Base-by-base conservation (phyloP, 2,888 invertebrate genomes). In the Trissolcus japonicus region DNA sequence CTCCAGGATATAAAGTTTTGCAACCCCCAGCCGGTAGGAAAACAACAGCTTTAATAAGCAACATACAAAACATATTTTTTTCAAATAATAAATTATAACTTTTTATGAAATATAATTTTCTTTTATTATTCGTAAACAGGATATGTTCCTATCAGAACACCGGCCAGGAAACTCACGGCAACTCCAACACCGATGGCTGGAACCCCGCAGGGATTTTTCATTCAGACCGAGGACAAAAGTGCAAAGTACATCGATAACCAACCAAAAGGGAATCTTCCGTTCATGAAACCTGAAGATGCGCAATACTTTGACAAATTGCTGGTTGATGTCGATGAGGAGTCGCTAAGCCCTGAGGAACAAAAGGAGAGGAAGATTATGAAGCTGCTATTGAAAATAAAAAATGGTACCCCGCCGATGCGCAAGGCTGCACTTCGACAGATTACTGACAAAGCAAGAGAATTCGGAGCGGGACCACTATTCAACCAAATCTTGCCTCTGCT, bases 281-380 rank as follows among this genome's bases (percentile, higher is more conserved):
- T 99, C 88, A 96, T 99, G 94, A 99, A 99, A 89, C 99, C 99
- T 0, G 99, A 99, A 73, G 88, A 88, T 90, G 98, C 99, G 54
- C 99, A 99, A 90, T 99, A 99, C 90, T 99, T 99, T 90, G 99
- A 99, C 90, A 99, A 99, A 90, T 91, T 99, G 79, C 92, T 99
- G 81, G 94, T 98, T 65, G 99, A 99, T 87, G 98, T 99, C 29
- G 99, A 99, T 89, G 99, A 99, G 90, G 98, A 98, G 86, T 90
- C 95, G 0, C 91, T 99, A 46, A 95, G 96, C 61, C 97, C 98
- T 0, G 99, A 99, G 85, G 99, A 99, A 88, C 95, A 97, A 81
- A 99, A 98, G 88, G 99, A 99, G 89, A 91, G 99, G 53, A 99
- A 99, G 90, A 99, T 99, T 59, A 99, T 99, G 99, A 98, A 98